Evolutionary conservation across 2,797 vertebrate species (phyloP).

Genomic region (Hafferia zeledoni): DNA sequence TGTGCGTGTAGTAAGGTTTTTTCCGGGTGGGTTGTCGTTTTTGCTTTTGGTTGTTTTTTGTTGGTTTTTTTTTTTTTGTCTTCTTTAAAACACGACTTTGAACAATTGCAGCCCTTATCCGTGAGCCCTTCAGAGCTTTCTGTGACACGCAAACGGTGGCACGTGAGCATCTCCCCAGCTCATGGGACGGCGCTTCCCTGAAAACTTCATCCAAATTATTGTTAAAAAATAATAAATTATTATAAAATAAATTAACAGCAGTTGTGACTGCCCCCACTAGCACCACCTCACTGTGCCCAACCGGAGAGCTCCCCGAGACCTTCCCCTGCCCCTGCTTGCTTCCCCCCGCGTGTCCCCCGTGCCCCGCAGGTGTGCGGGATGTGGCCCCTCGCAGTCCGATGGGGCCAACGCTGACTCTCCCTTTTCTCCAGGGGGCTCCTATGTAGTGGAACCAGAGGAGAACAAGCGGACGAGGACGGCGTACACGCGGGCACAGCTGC

Average conservation of each 20-base stretch:
- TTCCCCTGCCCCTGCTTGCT: accelerated
- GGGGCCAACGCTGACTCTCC: neutral
- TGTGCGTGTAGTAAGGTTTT: neutral
- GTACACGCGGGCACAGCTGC: conserved; percentile 94
- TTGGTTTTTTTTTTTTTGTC: accelerated
- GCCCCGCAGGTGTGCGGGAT: neutral
- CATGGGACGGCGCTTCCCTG: accelerated
- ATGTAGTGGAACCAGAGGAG: conserved; percentile 89
- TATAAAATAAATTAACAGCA: neutral
- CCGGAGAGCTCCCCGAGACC: neutral
- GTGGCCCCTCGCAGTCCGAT: neutral
- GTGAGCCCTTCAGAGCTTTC: neutral
- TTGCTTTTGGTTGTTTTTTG: too few relatives aligned
- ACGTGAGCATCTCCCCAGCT: accelerated
- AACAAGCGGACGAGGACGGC: conserved; percentile 95
- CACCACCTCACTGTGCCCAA: accelerated
- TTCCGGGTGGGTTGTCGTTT: neutral
- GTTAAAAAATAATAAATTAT: neutral
- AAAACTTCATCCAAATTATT: neutral
- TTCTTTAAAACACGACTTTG: accelerated
- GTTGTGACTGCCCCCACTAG: neutral
- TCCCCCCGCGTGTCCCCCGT: accelerated
- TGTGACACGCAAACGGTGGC: accelerated
- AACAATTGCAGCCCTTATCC: neutral
- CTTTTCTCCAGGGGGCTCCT: conserved; percentile 80